Base-by-base conservation (phyloP, 1,140 invertebrate species). In the Lycorma delicatula region DNA sequence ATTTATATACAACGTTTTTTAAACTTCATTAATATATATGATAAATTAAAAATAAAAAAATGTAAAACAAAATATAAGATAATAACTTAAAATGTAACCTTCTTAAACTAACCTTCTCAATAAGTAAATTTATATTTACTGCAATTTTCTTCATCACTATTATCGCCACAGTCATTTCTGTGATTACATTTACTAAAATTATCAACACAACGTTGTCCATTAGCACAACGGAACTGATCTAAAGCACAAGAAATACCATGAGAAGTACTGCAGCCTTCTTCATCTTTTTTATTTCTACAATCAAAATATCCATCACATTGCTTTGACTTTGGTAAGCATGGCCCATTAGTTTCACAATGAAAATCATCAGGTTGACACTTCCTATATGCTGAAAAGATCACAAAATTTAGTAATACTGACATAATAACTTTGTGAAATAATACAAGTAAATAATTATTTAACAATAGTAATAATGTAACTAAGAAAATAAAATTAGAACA, bases 291-390 rank as follows among this genome's bases (percentile, higher is more conserved):
- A 61, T 90, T 91, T 36, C 93, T 79, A 71, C 93, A 97, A 69
- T 95, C 89, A 63, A 77, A 71, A 70, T 89, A 93, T 60, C 92
- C 93, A 67, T 97, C 88, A 74, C 93, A 96, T 68, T 80, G 84
- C 71, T 93, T 93, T 59, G 86, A 82, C 61, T 85, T 86, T 9
- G 88, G 84, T 67, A 96, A 83, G 69, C 93, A 97, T 20, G 74
- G 75, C 27, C 59, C 72, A 49, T 66, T 73, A 20, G 71, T 71
- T 26, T 72, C 73, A 59, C 67, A 69, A 60, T 84, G 84, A 70
- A 92, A 87, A 71, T 94, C 91, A 44, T 88, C 87, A 1, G 77
- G 65, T 68, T 88, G 85, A 70, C 90, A 94, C 67, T 88, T 88
- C 65, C 89, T 80, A 69, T 93, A 93, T 59, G 82, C 91, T 93